Conservation (phyloP, 2,888 invertebrate genomes). For the Drosophila prolongata region DNA sequence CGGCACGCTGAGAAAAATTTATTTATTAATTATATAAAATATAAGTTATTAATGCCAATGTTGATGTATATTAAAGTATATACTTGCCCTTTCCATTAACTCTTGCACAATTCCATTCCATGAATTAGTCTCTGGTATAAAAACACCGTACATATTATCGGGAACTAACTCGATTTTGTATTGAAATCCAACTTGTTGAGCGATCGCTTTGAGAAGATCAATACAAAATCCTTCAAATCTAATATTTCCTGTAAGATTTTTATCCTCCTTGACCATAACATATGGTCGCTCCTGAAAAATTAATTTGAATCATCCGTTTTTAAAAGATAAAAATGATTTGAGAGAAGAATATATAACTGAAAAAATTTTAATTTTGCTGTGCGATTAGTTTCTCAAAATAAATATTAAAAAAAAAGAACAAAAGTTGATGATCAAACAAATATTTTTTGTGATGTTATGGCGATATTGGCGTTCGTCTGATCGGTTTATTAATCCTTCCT, state of each 20-base stretch:
- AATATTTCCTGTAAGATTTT: conserved; percentile 94
- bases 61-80: no score
- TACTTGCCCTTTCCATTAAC: conserved; percentile 92
- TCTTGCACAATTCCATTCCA: conserved; percentile 96
- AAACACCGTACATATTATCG: conserved; percentile 95
- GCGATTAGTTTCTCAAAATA: no score
- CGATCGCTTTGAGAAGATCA: conserved; percentile 93
- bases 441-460: no score
- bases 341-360: no score
- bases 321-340: no score
- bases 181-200: conserved; percentile 93
- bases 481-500: no score
- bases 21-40: conserved; percentile 1
- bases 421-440: no score
- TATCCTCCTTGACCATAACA: conserved; percentile 94
- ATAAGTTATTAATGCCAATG: not conserved
- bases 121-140: conserved; percentile 93
- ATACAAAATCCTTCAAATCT: conserved; percentile 96
- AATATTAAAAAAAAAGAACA: no score
- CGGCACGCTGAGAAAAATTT: conserved; percentile 90
- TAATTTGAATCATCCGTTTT: no score
- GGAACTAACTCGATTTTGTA: conserved; percentile 93
- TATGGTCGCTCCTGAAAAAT: conserved; percentile 92
- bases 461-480: no score
- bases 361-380: no score